phyloP scores from a whole-genome alignment of 2,113 vertebrate species.

The Zapus hudsonius region DNA sequence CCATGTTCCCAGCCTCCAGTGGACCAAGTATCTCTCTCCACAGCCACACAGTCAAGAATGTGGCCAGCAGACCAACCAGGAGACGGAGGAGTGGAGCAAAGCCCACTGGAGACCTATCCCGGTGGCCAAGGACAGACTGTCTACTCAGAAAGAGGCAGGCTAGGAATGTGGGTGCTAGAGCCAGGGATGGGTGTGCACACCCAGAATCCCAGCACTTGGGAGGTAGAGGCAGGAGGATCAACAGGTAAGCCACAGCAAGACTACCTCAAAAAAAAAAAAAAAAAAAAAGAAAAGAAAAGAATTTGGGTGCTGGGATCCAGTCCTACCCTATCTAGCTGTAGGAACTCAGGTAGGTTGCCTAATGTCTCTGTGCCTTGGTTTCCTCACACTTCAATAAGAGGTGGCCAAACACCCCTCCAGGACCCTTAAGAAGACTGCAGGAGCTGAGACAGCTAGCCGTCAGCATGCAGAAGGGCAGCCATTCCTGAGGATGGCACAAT shows the following conservation, averaged over 20 bases:
- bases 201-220: background rate
- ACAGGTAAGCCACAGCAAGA: background rate
- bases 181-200: background rate
- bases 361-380: background rate
- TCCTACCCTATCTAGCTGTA: rapidly evolving
- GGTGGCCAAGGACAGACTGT: rapidly evolving
- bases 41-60: rapidly evolving
- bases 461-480: background rate
- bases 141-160: too few relatives aligned
- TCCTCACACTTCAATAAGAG: background rate
- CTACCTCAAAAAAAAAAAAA: background rate
- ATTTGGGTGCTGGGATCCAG: background rate
- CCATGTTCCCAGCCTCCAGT: rapidly evolving
- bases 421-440: background rate
- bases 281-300: background rate
- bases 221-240: background rate
- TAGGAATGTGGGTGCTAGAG: background rate
- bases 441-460: rapidly evolving
- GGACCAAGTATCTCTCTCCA: background rate
- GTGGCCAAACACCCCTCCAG: rapidly evolving
- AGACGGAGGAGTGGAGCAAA: rapidly evolving
- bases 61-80: background rate
- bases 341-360: background rate
- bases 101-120: background rate
- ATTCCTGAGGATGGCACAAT: rapidly evolving